A percentile compares a stretch with the other conserved stretches of the same genome.
Conservation (phyloP, 2,797 vertebrate species). For the Pangasius sanitwongsei region DNA sequence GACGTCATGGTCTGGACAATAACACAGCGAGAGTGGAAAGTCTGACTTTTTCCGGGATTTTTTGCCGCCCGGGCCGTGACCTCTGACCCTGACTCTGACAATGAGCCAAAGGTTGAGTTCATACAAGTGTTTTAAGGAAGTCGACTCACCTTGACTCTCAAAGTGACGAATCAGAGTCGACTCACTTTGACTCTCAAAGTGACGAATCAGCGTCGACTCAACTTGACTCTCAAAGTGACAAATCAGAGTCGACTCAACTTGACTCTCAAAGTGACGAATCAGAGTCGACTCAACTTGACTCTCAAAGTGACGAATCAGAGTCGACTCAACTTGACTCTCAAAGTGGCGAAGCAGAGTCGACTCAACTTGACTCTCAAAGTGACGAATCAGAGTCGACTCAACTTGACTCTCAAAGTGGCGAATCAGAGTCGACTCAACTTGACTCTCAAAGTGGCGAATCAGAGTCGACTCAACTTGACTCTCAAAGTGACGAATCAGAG, state of each 20-base stretch:
- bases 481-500: not conserved
- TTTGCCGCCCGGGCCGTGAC: constrained; percentile 16
- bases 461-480: not conserved
- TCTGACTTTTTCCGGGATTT: constrained; percentile 42
- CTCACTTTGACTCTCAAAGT: not conserved
- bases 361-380: not conserved
- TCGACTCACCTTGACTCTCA: not conserved
- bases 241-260: not conserved
- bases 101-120: constrained; percentile 18
- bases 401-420: not conserved
- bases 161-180: not conserved
- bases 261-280: not conserved
- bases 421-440: not conserved
- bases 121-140: constrained; percentile 1
- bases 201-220: not conserved
- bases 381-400: not conserved
- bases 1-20: constrained; percentile 70
- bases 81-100: constrained; percentile 1
- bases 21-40: constrained; percentile 76
- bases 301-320: not conserved
- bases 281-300: not conserved
- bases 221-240: not conserved
- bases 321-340: not conserved
- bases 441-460: not conserved
- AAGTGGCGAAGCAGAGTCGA: too few species aligned